Base-by-base conservation (phyloP, 2,113 vertebrate genomes). In the Oryzias curvinotus region DNA sequence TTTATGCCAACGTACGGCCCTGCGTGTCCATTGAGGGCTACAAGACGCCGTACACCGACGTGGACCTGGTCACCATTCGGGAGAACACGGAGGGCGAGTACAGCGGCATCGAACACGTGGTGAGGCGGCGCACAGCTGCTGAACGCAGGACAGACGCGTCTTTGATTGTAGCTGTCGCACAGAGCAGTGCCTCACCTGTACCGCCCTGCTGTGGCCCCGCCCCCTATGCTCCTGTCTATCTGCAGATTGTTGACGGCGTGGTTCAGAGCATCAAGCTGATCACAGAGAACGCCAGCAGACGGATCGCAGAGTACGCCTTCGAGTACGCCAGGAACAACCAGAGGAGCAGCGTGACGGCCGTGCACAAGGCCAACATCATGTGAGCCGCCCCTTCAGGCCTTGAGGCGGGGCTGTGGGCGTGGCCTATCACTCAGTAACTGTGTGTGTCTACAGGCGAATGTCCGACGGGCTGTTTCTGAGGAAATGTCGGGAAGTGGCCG, bases 331-430 rank as follows among this genome's bases (percentile, higher is more conserved):
- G 94, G 17, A 98, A 94, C 84, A 98, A 98, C 64, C 92, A 95
- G 51, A 93, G 96, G 54, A 92, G 61, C 83, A 95, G 94, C 0
- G 96, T 98, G 62, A 96, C 94, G 0, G 96, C 96, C 0, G 96
- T 98, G 63, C 96, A 98, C 89, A 98, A 98, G 73, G 96, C 96
- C 80, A 98, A 98, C 71, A 98, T 98, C 84, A 98, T 98, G 96
- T 98, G 86, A 76, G 70, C 10, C 36, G 36, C 36, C 8, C 36
- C 8, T 8, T 10, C 36, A 12, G 8, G 36, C 36, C 12, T 36
- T 8, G 36, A 36, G 36, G 36, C 10, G 3, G 36, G 8, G 36
- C 36, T 36, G 36, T 36, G 36, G 36, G 36, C 8, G 10, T 36
- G 36, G 36, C 36, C 8, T 2, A 10, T 36, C 2, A 10, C 36